A percentile compares a stretch with the other conserved stretches of the same genome.
Evolutionary conservation across 1,140 invertebrate genomes (phyloP).

Genomic region (Planococcus citri): DNA sequence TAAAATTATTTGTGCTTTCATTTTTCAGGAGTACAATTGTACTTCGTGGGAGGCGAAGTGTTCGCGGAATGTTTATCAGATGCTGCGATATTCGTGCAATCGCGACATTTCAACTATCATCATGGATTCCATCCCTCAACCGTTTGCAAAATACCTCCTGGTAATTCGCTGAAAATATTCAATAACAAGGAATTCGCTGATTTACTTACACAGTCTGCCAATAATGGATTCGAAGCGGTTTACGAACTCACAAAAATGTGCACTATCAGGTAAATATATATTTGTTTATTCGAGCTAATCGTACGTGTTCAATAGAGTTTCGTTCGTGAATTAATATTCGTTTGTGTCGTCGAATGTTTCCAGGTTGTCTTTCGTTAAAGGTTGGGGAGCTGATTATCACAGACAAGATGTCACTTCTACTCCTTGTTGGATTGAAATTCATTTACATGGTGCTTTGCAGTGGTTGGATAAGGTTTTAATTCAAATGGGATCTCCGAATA

Average conservation of each 20-base stretch:
- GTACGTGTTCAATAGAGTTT: too few relatives aligned
- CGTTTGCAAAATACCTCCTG: conserved; percentile 87
- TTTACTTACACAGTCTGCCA: conserved; percentile 80
- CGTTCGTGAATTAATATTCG: neutral
- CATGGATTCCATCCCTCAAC: conserved; percentile 92
- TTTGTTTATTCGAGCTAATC: too few relatives aligned
- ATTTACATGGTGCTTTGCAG: conserved; percentile 79
- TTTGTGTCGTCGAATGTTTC: conserved; percentile 12
- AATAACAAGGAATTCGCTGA: conserved; percentile 95
- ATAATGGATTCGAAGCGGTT: conserved; percentile 88
- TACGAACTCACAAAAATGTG: conserved; percentile 98
- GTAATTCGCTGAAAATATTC: conserved; percentile 92
- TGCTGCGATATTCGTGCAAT: conserved; percentile 92
- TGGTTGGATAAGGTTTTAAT: conserved; percentile 86
- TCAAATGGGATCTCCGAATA: conserved; percentile 82
- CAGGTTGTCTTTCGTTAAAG: conserved; percentile 95
- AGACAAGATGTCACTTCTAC: conserved; percentile 89
- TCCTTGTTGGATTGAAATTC: conserved; percentile 89
- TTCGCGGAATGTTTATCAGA: conserved; percentile 94
- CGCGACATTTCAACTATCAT: conserved; percentile 90
- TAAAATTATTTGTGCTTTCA: too few relatives aligned
- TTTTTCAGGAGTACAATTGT: conserved; percentile 71
- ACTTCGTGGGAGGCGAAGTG: conserved; percentile 96
- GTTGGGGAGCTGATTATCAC: conserved; percentile 97
- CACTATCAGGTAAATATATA: conserved; percentile 79